These are phyloP conservation scores for Tenthredo distinguenda DNA, from an alignment of 2,888 invertebrate genomes.

Conservation along the genomic window DNA sequence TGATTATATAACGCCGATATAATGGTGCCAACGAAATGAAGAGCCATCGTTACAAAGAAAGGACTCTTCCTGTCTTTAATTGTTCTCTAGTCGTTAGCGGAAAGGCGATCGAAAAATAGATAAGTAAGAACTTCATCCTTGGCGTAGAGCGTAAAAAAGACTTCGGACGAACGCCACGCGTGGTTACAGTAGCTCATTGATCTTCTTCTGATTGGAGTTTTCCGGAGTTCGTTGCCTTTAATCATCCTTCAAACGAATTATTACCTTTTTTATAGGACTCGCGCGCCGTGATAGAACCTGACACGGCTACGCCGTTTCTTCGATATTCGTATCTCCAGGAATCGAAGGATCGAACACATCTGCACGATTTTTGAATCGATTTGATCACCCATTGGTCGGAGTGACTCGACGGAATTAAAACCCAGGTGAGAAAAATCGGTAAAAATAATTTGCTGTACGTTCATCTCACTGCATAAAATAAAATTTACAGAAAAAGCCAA, in stretches of 20 bases:
- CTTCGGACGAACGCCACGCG: neutral
- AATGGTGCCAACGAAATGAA: neutral
- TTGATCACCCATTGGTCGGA: neutral
- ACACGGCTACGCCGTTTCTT: neutral
- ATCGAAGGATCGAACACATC: neutral
- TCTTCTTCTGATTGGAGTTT: slow-evolving; percentile 46
- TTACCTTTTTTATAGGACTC: neutral
- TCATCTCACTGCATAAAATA: neutral
- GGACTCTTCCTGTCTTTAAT: slow-evolving; percentile 44
- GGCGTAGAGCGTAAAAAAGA: neutral
- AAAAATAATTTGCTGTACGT: neutral
- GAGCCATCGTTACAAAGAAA: neutral
- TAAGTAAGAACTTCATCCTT: neutral
- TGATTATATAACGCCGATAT: neutral
- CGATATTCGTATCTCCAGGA: neutral
- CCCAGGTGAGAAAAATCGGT: neutral
- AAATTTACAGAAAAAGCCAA: neutral
- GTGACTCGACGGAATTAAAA: neutral
- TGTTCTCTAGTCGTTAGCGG: slow-evolving; percentile 20
- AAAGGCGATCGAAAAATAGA: slow-evolving; percentile 5
- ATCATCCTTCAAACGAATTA: slow-evolving; percentile 29
- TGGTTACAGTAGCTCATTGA: slow-evolving; percentile 42
- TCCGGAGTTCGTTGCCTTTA: slow-evolving; percentile 44
- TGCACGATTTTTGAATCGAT: neutral
- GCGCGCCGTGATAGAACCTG: neutral